A percentile compares a stretch with the other conserved stretches of the same genome.
These are phyloP conservation scores for Melanotaenia duboulayi DNA, from an alignment of 2,113 vertebrate species.

Conservation along the genomic window DNA sequence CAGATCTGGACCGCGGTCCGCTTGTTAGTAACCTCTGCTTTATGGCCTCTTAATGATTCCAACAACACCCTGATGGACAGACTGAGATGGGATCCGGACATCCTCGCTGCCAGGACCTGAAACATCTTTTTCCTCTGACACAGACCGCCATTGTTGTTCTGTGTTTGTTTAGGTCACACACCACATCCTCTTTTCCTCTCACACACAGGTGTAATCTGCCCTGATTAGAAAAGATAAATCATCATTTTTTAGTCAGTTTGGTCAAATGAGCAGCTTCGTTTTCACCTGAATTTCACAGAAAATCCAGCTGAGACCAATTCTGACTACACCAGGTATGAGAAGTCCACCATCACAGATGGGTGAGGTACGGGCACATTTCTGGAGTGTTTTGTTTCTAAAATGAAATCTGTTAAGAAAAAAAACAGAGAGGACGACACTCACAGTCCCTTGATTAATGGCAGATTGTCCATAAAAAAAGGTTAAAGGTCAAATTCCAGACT, in stretches of 20 bases:
- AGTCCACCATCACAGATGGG: no score
- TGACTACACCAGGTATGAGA: not conserved
- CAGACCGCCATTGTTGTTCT: slow-evolving; percentile 13
- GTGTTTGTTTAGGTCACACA: slow-evolving; percentile 4
- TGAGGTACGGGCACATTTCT: not conserved
- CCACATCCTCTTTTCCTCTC: not conserved
- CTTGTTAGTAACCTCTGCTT: no score
- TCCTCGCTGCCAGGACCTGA: not conserved
- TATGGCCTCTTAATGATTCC: no score
- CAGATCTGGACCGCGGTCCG: no score
- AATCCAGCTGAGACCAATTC: not conserved
- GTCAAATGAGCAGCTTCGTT: slow-evolving; percentile 8
- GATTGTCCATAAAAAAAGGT: not conserved
- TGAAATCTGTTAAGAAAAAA: not conserved
- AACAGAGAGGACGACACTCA: not conserved
- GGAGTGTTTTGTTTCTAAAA: not conserved
- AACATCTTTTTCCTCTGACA: slow-evolving; percentile 13
- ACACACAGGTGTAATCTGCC: not conserved
- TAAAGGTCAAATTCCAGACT: not conserved
- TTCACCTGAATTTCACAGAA: not conserved
- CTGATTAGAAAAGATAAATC: not conserved
- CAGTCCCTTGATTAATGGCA: not conserved
- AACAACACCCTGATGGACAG: no score
- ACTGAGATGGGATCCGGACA: no score
- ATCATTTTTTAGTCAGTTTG: not conserved